Percentiles rank a stretch among this genome's conserved stretches.
These are phyloP conservation scores for Prionchulus punctatus DNA, from an alignment of 2,888 invertebrate genomes.

Conservation along the genomic window DNA sequence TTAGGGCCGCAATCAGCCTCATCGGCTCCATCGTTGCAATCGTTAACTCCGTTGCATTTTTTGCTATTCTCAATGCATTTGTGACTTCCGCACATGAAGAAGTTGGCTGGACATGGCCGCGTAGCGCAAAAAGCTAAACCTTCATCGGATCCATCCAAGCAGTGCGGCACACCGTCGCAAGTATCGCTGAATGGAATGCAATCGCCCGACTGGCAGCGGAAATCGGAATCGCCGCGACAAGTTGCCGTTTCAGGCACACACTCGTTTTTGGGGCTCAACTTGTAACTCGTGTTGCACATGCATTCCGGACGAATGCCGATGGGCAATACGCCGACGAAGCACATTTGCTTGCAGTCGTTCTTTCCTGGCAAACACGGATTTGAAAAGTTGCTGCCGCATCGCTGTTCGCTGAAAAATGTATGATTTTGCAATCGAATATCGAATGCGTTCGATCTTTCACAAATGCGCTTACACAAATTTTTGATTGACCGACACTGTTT, in stretches of 20 bases:
- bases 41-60: conserved; percentile 61
- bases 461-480: neutral
- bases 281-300: conserved; percentile 65
- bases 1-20: conserved; percentile 55
- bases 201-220: conserved; percentile 71
- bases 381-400: conserved; percentile 27
- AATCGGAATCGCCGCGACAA: neutral
- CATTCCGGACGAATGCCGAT: conserved; percentile 51
- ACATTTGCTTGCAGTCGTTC: conserved; percentile 86
- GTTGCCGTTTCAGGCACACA: conserved; percentile 49
- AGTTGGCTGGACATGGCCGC: conserved; percentile 27
- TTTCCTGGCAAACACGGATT: conserved; percentile 68
- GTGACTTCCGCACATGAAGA: conserved; percentile 36
- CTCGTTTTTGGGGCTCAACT: conserved; percentile 71
- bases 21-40: conserved; percentile 92
- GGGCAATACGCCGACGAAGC: conserved; percentile 52
- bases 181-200: conserved; percentile 78
- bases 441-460: neutral
- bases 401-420: neutral
- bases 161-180: conserved; percentile 67
- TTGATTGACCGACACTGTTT: conserved; percentile 22
- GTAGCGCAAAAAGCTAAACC: conserved; percentile 48
- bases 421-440: neutral
- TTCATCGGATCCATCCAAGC: conserved; percentile 88
- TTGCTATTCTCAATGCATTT: conserved; percentile 65